phyloP scores from a whole-genome alignment of 2,888 invertebrate genomes.

The Mystacides longicornis region DNA sequence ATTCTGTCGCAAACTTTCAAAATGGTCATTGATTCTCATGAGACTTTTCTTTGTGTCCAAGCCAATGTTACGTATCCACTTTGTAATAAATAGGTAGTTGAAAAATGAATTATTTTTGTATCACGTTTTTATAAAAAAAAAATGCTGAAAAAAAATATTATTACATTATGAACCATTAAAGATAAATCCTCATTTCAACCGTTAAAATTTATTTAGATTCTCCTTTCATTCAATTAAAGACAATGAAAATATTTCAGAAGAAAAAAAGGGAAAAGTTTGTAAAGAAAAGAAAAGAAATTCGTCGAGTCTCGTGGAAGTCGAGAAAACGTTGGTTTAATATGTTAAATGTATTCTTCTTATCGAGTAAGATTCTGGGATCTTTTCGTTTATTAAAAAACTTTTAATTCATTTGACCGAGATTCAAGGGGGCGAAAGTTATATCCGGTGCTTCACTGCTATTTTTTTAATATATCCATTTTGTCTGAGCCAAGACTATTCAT shows the following conservation, averaged over 20 bases:
- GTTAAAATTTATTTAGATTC: too few relatives aligned
- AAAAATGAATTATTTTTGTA: too few relatives aligned
- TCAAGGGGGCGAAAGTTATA: background rate
- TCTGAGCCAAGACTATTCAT: background rate
- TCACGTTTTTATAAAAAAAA: too few relatives aligned
- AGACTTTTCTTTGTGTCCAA: too few relatives aligned
- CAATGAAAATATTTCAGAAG: background rate
- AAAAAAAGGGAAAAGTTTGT: background rate
- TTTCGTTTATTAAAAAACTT: constrained; percentile 18
- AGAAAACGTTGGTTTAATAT: background rate
- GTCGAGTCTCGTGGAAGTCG: background rate
- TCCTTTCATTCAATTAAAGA: background rate
- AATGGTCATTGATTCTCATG: too few relatives aligned
- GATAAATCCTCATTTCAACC: too few relatives aligned
- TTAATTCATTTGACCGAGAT: constrained; percentile 16
- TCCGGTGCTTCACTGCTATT: background rate
- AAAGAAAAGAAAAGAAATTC: background rate
- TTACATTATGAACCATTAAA: too few relatives aligned
- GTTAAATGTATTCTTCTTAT: background rate
- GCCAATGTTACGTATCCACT: too few relatives aligned
- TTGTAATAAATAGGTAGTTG: too few relatives aligned
- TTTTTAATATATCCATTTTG: background rate
- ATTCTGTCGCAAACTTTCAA: too few relatives aligned
- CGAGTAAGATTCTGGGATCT: constrained; percentile 4
- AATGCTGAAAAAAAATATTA: too few relatives aligned